Evolutionary conservation across 1,140 invertebrate species (phyloP).

Genomic region (Drosophila santomea): DNA sequence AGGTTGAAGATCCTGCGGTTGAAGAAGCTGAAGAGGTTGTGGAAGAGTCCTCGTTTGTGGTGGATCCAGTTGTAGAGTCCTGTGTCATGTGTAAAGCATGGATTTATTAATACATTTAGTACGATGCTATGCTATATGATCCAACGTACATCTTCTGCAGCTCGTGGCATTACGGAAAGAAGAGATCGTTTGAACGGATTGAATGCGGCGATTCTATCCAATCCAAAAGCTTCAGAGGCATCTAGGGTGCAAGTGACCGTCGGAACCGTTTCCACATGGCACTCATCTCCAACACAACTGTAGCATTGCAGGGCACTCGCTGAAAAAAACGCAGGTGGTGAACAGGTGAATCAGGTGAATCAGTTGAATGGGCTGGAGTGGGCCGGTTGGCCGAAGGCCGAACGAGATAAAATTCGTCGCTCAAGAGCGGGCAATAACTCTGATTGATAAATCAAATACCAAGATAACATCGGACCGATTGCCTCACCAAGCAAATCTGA

Average conservation of each 20-base stretch:
- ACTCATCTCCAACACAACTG: conserved; percentile 48
- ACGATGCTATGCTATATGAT: no score
- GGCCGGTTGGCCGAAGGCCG: conserved; percentile 12
- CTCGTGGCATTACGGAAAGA: not conserved
- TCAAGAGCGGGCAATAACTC: conserved; percentile 40
- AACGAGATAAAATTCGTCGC: conserved; percentile 33
- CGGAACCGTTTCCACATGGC: conserved; percentile 15
- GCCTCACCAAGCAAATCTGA: conserved; percentile 16
- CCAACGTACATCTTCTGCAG: not conserved
- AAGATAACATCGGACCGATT: conserved; percentile 34
- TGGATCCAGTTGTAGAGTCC: not conserved
- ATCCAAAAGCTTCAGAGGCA: not conserved
- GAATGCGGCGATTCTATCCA: not conserved
- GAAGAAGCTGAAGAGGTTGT: not conserved
- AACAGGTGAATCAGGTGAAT: conserved; percentile 15
- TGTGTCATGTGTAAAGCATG: no score
- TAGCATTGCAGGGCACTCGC: conserved; percentile 60
- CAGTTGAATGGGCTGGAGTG: not conserved
- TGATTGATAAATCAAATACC: conserved; percentile 57
- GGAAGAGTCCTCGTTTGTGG: conserved; percentile 1
- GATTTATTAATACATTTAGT: no score
- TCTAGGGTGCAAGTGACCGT: conserved; percentile 32
- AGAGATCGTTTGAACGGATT: not conserved
- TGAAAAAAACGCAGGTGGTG: conserved; percentile 9
- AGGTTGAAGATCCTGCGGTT: not conserved